Conservation (phyloP, 53 echinoderm and acorn worm species). For the Temnopleurus reevesii region DNA sequence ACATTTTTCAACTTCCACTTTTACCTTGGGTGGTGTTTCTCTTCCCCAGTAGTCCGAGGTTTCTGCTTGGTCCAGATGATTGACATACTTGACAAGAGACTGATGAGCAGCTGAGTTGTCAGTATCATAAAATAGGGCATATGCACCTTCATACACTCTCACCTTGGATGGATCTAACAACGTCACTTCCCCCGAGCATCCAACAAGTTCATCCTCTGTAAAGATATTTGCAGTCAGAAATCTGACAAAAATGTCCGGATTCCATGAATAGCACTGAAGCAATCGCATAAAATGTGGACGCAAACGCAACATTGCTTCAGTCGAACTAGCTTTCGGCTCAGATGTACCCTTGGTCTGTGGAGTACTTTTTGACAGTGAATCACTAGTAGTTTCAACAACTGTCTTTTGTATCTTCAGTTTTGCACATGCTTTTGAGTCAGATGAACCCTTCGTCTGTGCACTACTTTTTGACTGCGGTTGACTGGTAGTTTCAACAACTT, state of each 20-base stretch:
- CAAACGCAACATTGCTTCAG: neutral
- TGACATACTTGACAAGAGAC: neutral
- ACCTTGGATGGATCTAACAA: neutral
- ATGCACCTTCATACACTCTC: constrained; percentile 9
- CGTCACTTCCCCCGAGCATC: neutral
- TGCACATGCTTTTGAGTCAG: too few species aligned
- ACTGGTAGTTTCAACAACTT: too few species aligned
- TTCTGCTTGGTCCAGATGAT: neutral
- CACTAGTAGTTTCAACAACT: neutral
- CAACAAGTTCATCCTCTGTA: constrained; percentile 17
- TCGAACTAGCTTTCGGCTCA: neutral
- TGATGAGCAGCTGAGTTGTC: neutral
- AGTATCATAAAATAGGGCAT: neutral
- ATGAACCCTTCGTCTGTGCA: too few species aligned
- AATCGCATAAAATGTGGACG: constrained; percentile 15
- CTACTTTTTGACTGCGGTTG: too few species aligned
- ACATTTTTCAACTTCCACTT: neutral
- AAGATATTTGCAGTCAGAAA: constrained; percentile 3
- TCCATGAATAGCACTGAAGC: constrained; percentile 37
- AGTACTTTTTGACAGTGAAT: neutral
- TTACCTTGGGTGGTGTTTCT: neutral
- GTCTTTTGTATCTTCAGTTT: neutral
- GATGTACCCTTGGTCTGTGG: neutral
- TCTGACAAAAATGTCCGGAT: neutral
- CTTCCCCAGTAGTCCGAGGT: neutral